Evolutionary conservation across 2,888 invertebrate species (phyloP).

Genomic region (Zootermopsis nevadensis): DNA sequence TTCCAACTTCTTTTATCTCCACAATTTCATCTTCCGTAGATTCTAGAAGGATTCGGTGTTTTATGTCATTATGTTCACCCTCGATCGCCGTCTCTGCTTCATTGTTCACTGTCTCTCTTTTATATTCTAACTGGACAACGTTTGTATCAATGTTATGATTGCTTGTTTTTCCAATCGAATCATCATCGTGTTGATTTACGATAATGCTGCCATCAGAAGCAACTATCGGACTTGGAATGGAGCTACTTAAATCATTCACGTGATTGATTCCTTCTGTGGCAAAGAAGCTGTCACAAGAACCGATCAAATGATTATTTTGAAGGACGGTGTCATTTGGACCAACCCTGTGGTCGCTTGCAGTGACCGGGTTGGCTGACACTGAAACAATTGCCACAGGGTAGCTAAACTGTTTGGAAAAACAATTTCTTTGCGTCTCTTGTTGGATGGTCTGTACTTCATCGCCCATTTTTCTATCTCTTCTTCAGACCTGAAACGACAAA

Average conservation of each 20-base stretch:
- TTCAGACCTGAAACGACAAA: background rate
- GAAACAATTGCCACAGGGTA: background rate
- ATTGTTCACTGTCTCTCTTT: background rate
- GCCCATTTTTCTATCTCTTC: background rate
- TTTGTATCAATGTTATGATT: background rate
- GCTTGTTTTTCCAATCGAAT: background rate
- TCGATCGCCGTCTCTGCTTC: background rate
- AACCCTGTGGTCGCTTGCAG: background rate
- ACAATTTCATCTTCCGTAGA: background rate
- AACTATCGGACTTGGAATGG: too few species aligned
- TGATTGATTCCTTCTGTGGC: too few species aligned
- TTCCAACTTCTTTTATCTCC: background rate
- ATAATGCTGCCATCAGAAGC: too few species aligned
- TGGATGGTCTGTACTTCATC: constrained; percentile 5
- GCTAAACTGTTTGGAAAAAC: background rate
- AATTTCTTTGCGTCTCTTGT: background rate
- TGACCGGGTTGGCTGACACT: background rate
- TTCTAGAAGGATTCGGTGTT: background rate
- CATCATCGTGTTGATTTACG: too few species aligned
- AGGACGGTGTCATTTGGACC: background rate
- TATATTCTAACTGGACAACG: background rate
- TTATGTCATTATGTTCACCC: background rate
- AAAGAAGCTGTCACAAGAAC: too few species aligned
- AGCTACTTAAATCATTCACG: too few species aligned
- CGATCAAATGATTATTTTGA: too few species aligned